A percentile compares a stretch with the other conserved stretches of the same genome.
These are phyloP conservation scores for Leptopilina myrica DNA, from an alignment of 2,888 invertebrate species.

Conservation along the genomic window DNA sequence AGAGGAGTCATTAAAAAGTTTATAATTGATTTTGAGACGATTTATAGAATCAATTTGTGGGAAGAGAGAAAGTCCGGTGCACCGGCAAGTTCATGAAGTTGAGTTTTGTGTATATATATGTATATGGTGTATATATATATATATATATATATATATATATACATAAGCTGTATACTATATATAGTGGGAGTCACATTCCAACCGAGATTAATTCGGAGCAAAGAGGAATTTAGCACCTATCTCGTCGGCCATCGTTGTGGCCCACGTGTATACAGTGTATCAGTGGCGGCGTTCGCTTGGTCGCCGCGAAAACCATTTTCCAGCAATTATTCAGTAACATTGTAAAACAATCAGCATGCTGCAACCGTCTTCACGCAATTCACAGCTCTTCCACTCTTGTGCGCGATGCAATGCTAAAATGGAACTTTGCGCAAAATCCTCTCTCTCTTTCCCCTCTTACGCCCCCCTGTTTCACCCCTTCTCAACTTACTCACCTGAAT, in stretches of 20 bases:
- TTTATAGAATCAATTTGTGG: conserved; percentile 10
- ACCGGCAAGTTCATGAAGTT: conserved; percentile 23
- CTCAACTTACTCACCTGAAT: not conserved
- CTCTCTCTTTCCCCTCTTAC: not conserved
- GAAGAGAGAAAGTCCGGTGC: conserved; percentile 1
- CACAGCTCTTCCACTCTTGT: not conserved
- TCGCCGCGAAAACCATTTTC: conserved; percentile 65
- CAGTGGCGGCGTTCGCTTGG: conserved; percentile 42
- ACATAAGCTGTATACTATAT: conserved; percentile 51
- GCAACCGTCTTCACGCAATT: conserved; percentile 25
- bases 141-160: too few relatives aligned
- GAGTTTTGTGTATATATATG: not conserved
- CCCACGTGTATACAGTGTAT: conserved; percentile 42
- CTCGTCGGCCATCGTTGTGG: conserved; percentile 62
- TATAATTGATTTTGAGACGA: conserved; percentile 9
- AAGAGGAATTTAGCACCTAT: conserved; percentile 75
- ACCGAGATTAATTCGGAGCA: conserved; percentile 74
- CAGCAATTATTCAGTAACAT: conserved; percentile 74
- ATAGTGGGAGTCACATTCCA: conserved; percentile 71
- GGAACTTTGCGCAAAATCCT: conserved; percentile 14
- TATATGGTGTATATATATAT: too few relatives aligned
- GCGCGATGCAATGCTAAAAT: not conserved
- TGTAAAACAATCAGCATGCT: conserved; percentile 71
- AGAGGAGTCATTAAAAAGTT: not conserved
- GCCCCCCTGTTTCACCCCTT: too few relatives aligned